Evolutionary conservation across 2,888 invertebrate genomes (phyloP).

Genomic region (Aphidoletes aphidimyza): DNA sequence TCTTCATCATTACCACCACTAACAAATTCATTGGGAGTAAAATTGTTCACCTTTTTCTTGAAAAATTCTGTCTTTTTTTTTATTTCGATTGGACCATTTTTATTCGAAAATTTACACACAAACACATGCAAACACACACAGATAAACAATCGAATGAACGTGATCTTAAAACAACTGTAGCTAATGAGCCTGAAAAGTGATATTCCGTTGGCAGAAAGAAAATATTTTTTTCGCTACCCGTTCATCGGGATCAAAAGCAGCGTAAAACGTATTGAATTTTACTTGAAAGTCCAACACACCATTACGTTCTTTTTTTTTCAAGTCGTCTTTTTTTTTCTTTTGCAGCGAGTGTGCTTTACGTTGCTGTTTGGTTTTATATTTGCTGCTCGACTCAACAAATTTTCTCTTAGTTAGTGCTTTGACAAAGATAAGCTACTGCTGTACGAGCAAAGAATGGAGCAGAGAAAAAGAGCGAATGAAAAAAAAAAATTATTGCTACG

Average conservation of each 20-base stretch:
- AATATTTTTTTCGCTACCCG: conserved; percentile 40
- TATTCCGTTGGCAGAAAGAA: neutral
- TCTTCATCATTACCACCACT: neutral
- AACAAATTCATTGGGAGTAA: neutral
- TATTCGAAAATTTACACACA: too few relatives aligned
- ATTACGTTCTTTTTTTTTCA: neutral
- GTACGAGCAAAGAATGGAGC: too few relatives aligned
- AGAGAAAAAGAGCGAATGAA: too few relatives aligned
- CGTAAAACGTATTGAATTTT: conserved; percentile 42
- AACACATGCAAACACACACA: too few relatives aligned
- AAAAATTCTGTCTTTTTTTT: too few relatives aligned
- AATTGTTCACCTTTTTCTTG: too few relatives aligned
- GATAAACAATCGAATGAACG: neutral
- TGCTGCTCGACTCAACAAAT: conserved; percentile 14
- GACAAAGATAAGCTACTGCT: conserved; percentile 37
- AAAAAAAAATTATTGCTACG: too few relatives aligned
- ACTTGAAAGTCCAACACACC: conserved; percentile 17
- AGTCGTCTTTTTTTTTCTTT: neutral
- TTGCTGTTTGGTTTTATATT: neutral
- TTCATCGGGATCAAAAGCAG: conserved; percentile 28
- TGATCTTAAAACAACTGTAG: too few relatives aligned
- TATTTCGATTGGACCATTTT: too few relatives aligned
- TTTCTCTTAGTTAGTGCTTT: conserved; percentile 44
- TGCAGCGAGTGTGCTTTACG: neutral
- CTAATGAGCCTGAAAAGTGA: neutral